Conservation (phyloP, 1,140 invertebrate genomes). For the Chironomus striatipennis region DNA sequence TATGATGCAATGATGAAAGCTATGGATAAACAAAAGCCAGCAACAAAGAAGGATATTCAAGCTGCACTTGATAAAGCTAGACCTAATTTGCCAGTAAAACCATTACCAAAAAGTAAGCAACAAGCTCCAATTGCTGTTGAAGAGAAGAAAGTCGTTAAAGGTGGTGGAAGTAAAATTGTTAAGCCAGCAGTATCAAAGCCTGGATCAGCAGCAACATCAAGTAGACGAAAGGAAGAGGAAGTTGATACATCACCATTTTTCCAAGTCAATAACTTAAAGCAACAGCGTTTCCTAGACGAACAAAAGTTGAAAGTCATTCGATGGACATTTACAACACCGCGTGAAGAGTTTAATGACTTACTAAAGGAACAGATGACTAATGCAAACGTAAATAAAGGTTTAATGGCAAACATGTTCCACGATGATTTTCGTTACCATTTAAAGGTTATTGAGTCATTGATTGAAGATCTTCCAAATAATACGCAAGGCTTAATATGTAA, state of each 20-base stretch:
- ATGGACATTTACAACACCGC: constrained; percentile 92
- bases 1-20: constrained; percentile 72
- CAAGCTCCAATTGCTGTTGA: constrained; percentile 39
- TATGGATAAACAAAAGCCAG: constrained; percentile 77
- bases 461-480: constrained; percentile 70
- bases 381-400: constrained; percentile 74
- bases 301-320: constrained; percentile 86
- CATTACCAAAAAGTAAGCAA: constrained; percentile 52
- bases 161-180: constrained; percentile 37
- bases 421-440: constrained; percentile 89
- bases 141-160: constrained; percentile 50
- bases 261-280: constrained; percentile 78
- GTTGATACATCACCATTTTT: constrained; percentile 71
- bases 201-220: constrained; percentile 40
- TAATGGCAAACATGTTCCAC: constrained; percentile 89
- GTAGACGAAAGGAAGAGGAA: constrained; percentile 79
- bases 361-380: constrained; percentile 84
- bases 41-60: constrained; percentile 71
- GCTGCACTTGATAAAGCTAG: constrained; percentile 77
- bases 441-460: constrained; percentile 86
- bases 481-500: constrained; percentile 76
- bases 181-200: constrained; percentile 38
- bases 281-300: constrained; percentile 85
- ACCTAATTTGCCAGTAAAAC: constrained; percentile 74
- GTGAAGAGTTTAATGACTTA: constrained; percentile 88